Base-by-base conservation (phyloP, 2,113 vertebrate genomes). In the Sigmodon hispidus region DNA sequence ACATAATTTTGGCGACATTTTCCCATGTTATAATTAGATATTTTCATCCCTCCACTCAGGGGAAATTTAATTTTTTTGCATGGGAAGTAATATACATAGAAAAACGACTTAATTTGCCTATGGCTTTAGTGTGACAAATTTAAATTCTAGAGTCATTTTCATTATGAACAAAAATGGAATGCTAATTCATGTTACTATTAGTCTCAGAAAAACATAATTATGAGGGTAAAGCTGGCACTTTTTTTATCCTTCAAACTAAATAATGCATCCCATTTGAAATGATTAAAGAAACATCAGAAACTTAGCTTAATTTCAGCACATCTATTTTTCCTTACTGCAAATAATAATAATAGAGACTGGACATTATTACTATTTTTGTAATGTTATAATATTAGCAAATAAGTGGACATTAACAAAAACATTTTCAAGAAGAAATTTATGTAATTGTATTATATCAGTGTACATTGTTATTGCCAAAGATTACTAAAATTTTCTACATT, bases 121-220 rank as follows among this genome's bases (percentile, higher is more conserved):
- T 89, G 73, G 31, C 40, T 95, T 94, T 75, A 94, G 57, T 80
- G n/a, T 94, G 91, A 57, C 75, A 96, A 87, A 95, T 96, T 94
- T 89, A 95, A 93, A 96, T 91, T 92, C 91, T 75, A 73, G 29
- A 96, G 40, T 94, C 63, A 87, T 87, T 89, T 95, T 96, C 65
- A 17, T 83, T 75, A 36, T 83, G 57, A 65, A n/a, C 69, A 5
- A n/a, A 95, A 91, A 91, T 92, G 77, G 86, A 95, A 95, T 95
- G 31, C 79, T 96, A 96, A 96, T 84, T 96, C 95, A 89, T 93
- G 88, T 86, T 97, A 96, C 90, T 95, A 94, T 96, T 91, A 87
- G 77, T 65, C 52, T 96, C 50, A 91, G 83, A 76, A 87, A 97
- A 96, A 87, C 69, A 95, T 72, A 96, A 95, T 95, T 96, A 96